Base-by-base conservation (phyloP, 2,888 invertebrate species). In the Callinectes sapidus region DNA sequence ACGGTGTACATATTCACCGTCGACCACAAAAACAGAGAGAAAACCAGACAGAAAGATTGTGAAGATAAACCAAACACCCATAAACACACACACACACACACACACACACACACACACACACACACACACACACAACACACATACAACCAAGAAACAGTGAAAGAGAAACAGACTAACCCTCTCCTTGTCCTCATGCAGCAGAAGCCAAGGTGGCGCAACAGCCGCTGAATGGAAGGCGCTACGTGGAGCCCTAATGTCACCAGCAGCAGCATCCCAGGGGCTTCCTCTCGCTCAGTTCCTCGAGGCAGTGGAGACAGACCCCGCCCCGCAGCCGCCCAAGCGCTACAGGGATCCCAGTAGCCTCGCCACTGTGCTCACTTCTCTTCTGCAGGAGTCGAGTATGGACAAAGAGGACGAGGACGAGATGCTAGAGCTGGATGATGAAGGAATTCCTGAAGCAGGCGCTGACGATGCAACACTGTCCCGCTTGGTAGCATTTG, bases 331-430 rank as follows among this genome's bases (percentile, higher is more conserved):
- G 10, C 81, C 61, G 10, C 39, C 61, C 6, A 32, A 18, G 14
- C 35, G 8, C 90, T 54, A n/a, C 18, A 85, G 81, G 35, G 85
- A 90, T 32, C 71, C 71, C 13, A 16, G 48, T 8, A 54, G 85
- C 42, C 85, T 90, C 2, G 77, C 90, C 90, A 55, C 90, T 35
- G 23, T 86, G 61, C 55, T 90, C 35, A 23, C 85, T 39, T 23
- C 55, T 16, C 86, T 86, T 8, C 55, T 86, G 61, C 90, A 90
- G 90, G 90, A 86, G 13, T 61, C 86, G 5, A 86, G 10, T 16
- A 85, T 85, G 85, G 90, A 90, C 23, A 61, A 90, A 8, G 42
- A 10, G 39, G 90, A 86, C 39, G 86, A 90, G 23, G n/a, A 48
- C 54, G 85, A 81, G 6, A 23, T 85, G 16, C 32, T 85, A 10